Base-by-base conservation (phyloP, 2,797 vertebrate genomes). In the Bradypodion pumilum region DNA sequence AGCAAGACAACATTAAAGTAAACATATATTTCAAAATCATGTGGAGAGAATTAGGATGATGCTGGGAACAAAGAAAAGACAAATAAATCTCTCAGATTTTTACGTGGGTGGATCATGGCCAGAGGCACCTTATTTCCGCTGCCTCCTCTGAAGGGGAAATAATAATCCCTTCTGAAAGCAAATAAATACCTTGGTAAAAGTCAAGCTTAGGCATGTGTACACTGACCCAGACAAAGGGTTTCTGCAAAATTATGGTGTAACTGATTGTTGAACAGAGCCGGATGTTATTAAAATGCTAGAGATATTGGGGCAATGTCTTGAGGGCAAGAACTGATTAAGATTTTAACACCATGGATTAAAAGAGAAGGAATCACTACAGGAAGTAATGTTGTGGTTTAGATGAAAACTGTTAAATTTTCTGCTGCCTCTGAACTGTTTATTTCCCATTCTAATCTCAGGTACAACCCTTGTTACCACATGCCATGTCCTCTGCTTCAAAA, bases 171-270 rank as follows among this genome's bases (percentile, higher is more conserved):
- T 81, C 85, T 89, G 79, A 94, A 93, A 92, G 49, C 80, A 86
- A 91, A 91, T 81, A 90, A 87, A 91, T 74, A 84, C 70, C 60
- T 91, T 85, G 80, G 84, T 65, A 91, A 87, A 93, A 93, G 88
- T 94, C 89, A 93, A 94, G 91, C 90, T 79, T 86, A 85, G 84
- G 82, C 82, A 90, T 89, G 89, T 35, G 85, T 73, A 83, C 72
- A 68, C 79, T 91, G 91, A 94, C 90, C 86, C 79, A 90, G 82
- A 88, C 82, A 69, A 59, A 90, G 87, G 65, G 86, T 46, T 86
- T 93, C 37, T 87, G 69, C 80, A 92, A 84, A 84, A 90, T 46
- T 7, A 62, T 13, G 23, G 63, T 89, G 74, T 88, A 90, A 91
- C 70, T 78, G 85, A 90, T 85, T 6, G 56, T 76, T 72, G 40